phyloP scores from a whole-genome alignment of 1,140 invertebrate species.

The Planococcus citri region DNA sequence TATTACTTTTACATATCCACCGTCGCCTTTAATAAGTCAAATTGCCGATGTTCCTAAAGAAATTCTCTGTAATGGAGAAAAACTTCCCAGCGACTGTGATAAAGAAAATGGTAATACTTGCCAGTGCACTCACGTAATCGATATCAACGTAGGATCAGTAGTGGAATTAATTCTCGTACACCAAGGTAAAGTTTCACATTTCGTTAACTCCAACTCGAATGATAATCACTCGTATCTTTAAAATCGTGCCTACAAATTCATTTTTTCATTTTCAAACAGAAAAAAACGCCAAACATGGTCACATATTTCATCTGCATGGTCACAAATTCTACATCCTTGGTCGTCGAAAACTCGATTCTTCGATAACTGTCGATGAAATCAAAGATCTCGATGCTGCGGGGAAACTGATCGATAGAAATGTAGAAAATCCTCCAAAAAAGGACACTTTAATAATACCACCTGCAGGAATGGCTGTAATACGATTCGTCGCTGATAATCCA shows the following conservation, averaged over 20 bases:
- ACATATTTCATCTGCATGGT: slow-evolving; percentile 10
- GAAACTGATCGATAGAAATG: neutral
- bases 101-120: neutral
- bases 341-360: neutral
- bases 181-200: neutral
- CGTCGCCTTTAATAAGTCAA: neutral
- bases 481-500: neutral
- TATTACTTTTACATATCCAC: neutral
- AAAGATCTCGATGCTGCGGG: neutral
- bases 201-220: neutral
- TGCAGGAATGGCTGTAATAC: neutral
- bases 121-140: slow-evolving; percentile 11
- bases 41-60: neutral
- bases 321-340: slow-evolving; percentile 7
- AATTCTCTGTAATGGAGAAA: neutral
- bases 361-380: neutral
- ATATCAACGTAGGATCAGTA: neutral
- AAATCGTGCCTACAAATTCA: too few species aligned
- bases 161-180: neutral
- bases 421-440: neutral
- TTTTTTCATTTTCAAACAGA: neutral
- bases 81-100: neutral
- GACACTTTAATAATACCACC: neutral
- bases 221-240: neutral
- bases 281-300: neutral